phyloP scores from a whole-genome alignment of 2,113 vertebrate genomes.

The Xiphophorus couchianus region DNA sequence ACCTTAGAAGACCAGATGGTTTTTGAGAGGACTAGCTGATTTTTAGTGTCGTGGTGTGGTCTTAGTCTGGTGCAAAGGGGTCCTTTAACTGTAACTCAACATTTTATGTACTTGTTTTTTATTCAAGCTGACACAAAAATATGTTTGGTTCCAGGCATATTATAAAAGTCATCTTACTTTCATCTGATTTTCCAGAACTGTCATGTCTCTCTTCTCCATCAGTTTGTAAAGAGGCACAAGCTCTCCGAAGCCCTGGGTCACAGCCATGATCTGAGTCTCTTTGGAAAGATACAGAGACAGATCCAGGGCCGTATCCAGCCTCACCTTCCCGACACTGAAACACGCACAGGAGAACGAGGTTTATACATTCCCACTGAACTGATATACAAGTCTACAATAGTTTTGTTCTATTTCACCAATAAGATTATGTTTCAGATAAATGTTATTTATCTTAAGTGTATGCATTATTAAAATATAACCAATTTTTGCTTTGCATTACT shows the following conservation, averaged over 20 bases:
- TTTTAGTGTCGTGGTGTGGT: background rate
- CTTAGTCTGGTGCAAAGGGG: background rate
- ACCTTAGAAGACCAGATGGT: background rate
- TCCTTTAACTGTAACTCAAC: background rate
- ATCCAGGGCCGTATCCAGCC: conserved; percentile 88
- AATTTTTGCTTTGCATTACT: background rate
- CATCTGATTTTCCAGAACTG: conserved; percentile 80
- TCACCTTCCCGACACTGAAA: conserved; percentile 82
- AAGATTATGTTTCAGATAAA: background rate
- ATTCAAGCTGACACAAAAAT: background rate
- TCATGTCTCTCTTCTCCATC: conserved; percentile 88
- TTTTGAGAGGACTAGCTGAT: background rate
- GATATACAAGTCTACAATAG: background rate
- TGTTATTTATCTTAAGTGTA: background rate
- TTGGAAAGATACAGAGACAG: conserved; percentile 86
- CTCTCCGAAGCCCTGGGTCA: conserved; percentile 86
- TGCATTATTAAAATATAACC: background rate
- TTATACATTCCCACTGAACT: no score
- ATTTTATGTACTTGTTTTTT: background rate
- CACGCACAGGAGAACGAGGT: background rate
- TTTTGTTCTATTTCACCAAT: background rate
- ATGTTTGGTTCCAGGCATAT: background rate
- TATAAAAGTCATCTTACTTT: conserved; percentile 65
- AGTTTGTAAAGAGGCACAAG: conserved; percentile 89
- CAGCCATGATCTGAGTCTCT: conserved; percentile 87